Evolutionary conservation across 2,797 vertebrate species (phyloP), one percentile per base, ranked within the genome.

Genomic region (Sebastes minor): DNA sequence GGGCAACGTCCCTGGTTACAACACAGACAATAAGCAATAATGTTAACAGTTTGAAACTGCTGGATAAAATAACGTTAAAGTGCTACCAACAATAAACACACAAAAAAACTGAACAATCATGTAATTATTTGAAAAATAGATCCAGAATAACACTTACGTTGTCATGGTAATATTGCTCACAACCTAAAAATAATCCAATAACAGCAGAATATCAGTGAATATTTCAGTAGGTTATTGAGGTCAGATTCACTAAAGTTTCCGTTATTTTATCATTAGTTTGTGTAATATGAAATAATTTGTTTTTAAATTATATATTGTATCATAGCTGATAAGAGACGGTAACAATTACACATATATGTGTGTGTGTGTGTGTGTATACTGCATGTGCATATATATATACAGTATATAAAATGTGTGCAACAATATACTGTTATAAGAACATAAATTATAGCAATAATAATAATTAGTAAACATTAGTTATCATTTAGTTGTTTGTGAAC

Each of bases 141-240:
- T 56, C 1, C 4, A 27, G 13, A 53, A 18, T 10, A 55, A 73
- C 13, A 76, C 84, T 82, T 65, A 86, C 84, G 0, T 0, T 0
- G 0, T 8, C 0, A 52, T 2, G 6, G 1, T 38, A 0, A 12
- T 0, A 0, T 0, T 0, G 0, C 0, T 0, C 0, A 12, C 84
- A 83, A 76, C 80, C 80, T 86, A 6, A 55, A 85, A 64, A 3
- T 1, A 81, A 49, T 6, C 2, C 10, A 46, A 32, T 18, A 6
- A 67, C n/a, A 73, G 6, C 14, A 71, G 4, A 5, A 10, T 3
- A 72, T 1, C 20, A 49, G 65, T 49, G 14, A 74, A 14, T 71
- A 65, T 53, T 69, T 69, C 23, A 69, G 42, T 3, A 6, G 5
- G 11, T 7, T 46, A n/a, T 1, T 65, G 4, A 64, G 10, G 52